These are phyloP conservation scores for Hydraecia micacea DNA, from an alignment of 2,888 invertebrate genomes.

Conservation along the genomic window DNA sequence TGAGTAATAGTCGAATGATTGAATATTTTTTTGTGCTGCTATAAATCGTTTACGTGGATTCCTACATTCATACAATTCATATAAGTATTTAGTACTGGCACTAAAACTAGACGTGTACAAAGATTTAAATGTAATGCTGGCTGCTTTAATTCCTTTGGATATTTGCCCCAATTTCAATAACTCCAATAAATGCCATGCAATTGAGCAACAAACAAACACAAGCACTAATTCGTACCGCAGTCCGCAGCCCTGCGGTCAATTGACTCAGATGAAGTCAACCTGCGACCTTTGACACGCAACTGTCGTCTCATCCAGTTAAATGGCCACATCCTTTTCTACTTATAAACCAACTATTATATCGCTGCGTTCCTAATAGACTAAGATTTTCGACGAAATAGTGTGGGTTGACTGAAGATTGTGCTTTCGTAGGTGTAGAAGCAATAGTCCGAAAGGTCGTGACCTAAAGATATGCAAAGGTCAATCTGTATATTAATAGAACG, in stretches of 20 bases:
- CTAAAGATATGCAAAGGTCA: neutral
- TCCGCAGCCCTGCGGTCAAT: slow-evolving; percentile 55
- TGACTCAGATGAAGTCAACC: slow-evolving; percentile 65
- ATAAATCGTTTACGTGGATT: neutral
- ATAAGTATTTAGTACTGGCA: neutral
- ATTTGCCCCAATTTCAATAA: neutral
- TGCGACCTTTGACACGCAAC: slow-evolving; percentile 77
- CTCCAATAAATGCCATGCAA: neutral
- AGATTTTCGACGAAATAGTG: slow-evolving; percentile 50
- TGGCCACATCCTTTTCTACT: slow-evolving; percentile 78
- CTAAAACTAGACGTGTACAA: neutral
- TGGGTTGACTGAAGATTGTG: slow-evolving; percentile 25
- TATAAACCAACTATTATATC: slow-evolving; percentile 57
- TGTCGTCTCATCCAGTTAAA: slow-evolving; percentile 74
- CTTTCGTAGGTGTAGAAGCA: slow-evolving; percentile 6
- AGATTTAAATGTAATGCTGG: neutral
- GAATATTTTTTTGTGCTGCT: neutral
- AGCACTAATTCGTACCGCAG: slow-evolving; percentile 38
- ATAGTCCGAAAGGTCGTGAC: neutral
- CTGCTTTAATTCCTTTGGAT: neutral
- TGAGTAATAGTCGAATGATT: neutral
- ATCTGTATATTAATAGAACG: neutral
- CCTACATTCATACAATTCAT: too few relatives aligned
- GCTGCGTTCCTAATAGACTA: slow-evolving; percentile 53
- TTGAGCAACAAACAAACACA: slow-evolving; percentile 27